Evolutionary conservation across 2,888 invertebrate species (phyloP).

Genomic region (Harpalus rubripes): DNA sequence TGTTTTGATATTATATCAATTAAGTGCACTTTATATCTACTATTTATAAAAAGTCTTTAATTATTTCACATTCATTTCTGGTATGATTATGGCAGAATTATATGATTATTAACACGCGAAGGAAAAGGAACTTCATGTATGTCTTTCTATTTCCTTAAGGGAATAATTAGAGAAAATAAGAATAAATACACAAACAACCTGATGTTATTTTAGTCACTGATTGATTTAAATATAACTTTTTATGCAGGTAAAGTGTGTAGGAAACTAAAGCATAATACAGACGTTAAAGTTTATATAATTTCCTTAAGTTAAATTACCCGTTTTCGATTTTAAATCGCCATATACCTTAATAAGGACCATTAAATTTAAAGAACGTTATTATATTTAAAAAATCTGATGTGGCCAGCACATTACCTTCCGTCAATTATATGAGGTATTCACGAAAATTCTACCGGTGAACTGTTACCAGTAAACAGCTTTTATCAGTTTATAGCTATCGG

Average conservation of each 20-base stretch:
- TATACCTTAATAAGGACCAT: no score
- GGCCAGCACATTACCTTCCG: no score
- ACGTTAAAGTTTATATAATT: background rate
- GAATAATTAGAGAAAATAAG: conserved; percentile 21
- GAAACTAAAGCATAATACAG: conserved; percentile 42
- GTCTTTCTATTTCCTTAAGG: conserved; percentile 26
- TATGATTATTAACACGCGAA: conserved; percentile 14
- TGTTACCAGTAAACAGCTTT: no score
- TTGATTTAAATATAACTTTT: conserved; percentile 48
- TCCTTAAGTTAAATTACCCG: background rate
- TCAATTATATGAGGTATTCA: no score
- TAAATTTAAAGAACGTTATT: no score
- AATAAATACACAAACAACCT: background rate
- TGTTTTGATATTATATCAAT: no score
- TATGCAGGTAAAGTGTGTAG: conserved; percentile 45
- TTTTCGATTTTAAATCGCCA: background rate
- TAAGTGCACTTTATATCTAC: no score
- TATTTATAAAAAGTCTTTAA: conserved; percentile 25
- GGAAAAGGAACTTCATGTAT: conserved; percentile 12
- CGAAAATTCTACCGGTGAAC: no score
- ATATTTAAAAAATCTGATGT: no score
- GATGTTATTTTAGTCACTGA: conserved; percentile 12
- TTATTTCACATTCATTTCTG: conserved; percentile 35
- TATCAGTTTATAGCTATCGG: no score
- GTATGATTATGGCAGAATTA: conserved; percentile 1